Evolutionary conservation across 2,888 invertebrate species (phyloP).

Genomic region (Trissoscelio sp.): DNA sequence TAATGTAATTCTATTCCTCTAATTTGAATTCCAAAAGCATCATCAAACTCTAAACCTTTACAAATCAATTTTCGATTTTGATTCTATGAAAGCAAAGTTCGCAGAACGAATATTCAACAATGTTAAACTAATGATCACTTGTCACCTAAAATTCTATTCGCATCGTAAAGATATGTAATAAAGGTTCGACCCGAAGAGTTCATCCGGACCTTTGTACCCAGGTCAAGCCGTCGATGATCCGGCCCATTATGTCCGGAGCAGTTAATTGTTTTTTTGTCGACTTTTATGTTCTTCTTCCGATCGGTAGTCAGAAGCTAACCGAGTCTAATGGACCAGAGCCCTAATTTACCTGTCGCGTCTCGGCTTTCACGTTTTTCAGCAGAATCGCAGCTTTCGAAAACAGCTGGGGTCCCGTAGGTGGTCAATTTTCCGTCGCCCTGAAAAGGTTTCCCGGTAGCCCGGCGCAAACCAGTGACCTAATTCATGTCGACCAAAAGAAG

Average conservation of each 20-base stretch:
- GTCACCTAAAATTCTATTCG: slow-evolving; percentile 33
- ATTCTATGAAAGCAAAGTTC: slow-evolving; percentile 26
- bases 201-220: slow-evolving; percentile 18
- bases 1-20: not conserved
- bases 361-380: slow-evolving; percentile 55
- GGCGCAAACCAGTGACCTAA: slow-evolving; percentile 65
- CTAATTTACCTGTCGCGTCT: slow-evolving; percentile 57
- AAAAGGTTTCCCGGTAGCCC: slow-evolving; percentile 65
- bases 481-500: slow-evolving; percentile 31
- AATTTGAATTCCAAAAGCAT: not conserved
- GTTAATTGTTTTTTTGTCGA: slow-evolving; percentile 47
- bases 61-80: slow-evolving; percentile 1
- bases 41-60: not conserved
- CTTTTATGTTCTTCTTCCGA: slow-evolving; percentile 19
- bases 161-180: slow-evolving; percentile 47
- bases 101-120: slow-evolving; percentile 25
- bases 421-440: slow-evolving; percentile 55
- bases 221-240: slow-evolving; percentile 44
- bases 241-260: slow-evolving; percentile 32
- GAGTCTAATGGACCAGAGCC: slow-evolving; percentile 34
- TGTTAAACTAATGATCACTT: slow-evolving; percentile 51
- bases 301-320: slow-evolving; percentile 43
- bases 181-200: slow-evolving; percentile 35
- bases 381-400: slow-evolving; percentile 65
- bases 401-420: slow-evolving; percentile 54